phyloP scores from a whole-genome alignment of 2,113 vertebrate species.

The Zapus hudsonius region DNA sequence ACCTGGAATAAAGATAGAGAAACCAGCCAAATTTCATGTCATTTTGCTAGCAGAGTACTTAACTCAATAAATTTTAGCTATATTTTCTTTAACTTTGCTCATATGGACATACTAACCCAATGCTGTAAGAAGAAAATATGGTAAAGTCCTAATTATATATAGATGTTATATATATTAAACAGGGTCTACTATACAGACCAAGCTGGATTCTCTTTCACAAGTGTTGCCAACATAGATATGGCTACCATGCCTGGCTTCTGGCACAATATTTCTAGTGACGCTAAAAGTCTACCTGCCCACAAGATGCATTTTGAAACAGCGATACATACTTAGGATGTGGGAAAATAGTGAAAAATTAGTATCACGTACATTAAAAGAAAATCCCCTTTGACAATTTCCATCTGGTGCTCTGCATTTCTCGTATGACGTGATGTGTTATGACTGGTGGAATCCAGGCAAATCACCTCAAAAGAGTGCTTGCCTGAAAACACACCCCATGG shows the following conservation, averaged over 20 bases:
- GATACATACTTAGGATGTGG: not conserved
- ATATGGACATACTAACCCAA: not conserved
- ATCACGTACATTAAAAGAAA: not conserved
- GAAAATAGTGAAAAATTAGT: not conserved
- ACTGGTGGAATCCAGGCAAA: constrained; percentile 33
- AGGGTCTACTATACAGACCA: not conserved
- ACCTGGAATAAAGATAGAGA: not conserved
- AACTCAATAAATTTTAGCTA: not conserved
- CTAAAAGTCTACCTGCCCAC: not conserved
- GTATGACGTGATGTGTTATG: constrained; percentile 44
- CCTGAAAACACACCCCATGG: constrained; percentile 26
- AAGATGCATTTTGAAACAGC: not conserved
- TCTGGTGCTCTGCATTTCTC: not conserved
- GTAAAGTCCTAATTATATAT: not conserved
- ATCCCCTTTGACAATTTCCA: constrained; percentile 44
- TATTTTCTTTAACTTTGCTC: not conserved
- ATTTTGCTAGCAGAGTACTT: not conserved
- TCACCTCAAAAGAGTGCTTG: constrained; percentile 47
- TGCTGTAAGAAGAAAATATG: not conserved
- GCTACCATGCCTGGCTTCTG: not conserved
- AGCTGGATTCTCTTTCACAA: not conserved
- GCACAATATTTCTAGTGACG: not conserved
- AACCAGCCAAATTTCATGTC: not conserved
- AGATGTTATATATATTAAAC: too few species aligned
- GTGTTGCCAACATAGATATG: not conserved